Evolutionary conservation across 1,140 invertebrate genomes (phyloP).

Genomic region (Nymphalis io): DNA sequence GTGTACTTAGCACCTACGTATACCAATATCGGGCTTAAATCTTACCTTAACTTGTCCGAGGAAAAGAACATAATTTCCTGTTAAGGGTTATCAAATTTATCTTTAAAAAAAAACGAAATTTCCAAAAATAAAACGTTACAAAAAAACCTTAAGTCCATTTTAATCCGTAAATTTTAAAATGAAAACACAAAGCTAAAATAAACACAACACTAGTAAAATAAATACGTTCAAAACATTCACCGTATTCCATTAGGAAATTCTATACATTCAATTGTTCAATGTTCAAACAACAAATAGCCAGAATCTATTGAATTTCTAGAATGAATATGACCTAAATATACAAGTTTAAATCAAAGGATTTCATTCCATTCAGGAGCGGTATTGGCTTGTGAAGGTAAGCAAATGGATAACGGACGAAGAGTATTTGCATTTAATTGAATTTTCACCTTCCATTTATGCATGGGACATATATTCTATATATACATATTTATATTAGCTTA

Average conservation of each 20-base stretch:
- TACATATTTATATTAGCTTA: no score
- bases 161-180: no score
- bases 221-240: background rate
- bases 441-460: background rate
- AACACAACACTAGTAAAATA: background rate
- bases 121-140: no score
- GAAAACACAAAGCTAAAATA: background rate
- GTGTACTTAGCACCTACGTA: no score
- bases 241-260: background rate
- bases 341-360: slow-evolving; percentile 15
- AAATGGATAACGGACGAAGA: background rate
- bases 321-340: background rate
- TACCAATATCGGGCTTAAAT: no score
- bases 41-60: no score
- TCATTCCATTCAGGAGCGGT: slow-evolving; percentile 2
- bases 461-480: no score
- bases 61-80: no score
- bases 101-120: no score
- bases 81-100: no score
- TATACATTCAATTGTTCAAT: background rate
- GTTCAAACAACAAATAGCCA: background rate
- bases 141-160: no score
- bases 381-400: background rate
- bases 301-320: background rate
- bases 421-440: background rate